Evolutionary conservation across 2,797 vertebrate species (phyloP).

Genomic region (Melanotaenia boesemani): DNA sequence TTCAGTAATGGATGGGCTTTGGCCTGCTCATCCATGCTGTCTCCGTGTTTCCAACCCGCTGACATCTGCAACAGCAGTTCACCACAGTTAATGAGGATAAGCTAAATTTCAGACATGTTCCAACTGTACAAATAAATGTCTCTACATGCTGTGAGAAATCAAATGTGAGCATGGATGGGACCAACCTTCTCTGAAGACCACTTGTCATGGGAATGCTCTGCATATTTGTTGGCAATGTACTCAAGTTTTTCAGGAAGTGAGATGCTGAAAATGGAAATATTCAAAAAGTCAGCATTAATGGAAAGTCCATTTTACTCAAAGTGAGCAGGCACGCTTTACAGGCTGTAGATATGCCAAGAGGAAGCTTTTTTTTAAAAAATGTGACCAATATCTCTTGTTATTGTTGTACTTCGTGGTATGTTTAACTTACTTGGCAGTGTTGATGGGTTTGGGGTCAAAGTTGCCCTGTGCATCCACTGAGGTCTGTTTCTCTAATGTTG

Average conservation of each 20-base stretch:
- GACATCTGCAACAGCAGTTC: constrained; percentile 83
- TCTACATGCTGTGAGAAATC: background rate
- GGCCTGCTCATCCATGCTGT: constrained; percentile 90
- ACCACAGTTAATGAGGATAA: background rate
- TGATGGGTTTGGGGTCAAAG: constrained; percentile 97
- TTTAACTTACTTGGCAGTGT: constrained; percentile 91
- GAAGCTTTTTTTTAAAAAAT: background rate
- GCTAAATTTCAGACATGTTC: background rate
- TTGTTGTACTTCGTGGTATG: no score
- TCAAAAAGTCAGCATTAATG: background rate
- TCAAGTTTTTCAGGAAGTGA: constrained; percentile 98
- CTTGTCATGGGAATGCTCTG: constrained; percentile 97
- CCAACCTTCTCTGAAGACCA: constrained; percentile 97
- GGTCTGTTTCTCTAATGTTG: constrained; percentile 90
- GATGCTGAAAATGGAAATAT: constrained; percentile 83
- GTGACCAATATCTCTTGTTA: no score
- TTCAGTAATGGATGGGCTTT: constrained; percentile 95
- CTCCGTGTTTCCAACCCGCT: constrained; percentile 92
- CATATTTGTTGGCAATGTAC: constrained; percentile 94
- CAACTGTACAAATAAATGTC: background rate
- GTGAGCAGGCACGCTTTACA: background rate
- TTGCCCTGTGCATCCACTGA: constrained; percentile 95
- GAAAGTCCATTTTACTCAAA: background rate
- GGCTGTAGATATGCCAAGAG: background rate
- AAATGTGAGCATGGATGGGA: background rate